Percentiles rank a stretch among this genome's conserved stretches.
These are phyloP conservation scores for Sebastes hubbsi DNA, from an alignment of 2,797 vertebrate genomes.

Conservation along the genomic window DNA sequence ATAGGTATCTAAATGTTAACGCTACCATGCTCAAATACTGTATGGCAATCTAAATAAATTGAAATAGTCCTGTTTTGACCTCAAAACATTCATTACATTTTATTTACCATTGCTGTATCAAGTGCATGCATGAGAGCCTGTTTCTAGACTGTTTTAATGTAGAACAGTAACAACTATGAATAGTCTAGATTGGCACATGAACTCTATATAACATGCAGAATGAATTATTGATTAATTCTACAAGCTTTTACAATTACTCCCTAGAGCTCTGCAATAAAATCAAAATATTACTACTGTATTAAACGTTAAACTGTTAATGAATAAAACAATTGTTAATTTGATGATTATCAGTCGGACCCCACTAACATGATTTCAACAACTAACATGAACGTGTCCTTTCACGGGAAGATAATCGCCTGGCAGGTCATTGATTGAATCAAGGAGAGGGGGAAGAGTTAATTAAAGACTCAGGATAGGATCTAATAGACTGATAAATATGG, in stretches of 20 bases:
- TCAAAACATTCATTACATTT: background rate
- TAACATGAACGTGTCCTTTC: background rate
- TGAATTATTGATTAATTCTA: background rate
- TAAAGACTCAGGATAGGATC: slow-evolving; percentile 30
- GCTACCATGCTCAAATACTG: no score
- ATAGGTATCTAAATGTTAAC: background rate
- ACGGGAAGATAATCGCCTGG: slow-evolving; percentile 9
- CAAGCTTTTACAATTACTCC: background rate
- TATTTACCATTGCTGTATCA: background rate
- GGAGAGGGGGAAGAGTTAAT: slow-evolving; percentile 36
- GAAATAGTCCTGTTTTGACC: background rate
- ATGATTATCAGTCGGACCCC: background rate
- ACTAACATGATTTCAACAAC: background rate
- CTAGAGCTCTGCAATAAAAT: background rate
- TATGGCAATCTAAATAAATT: background rate
- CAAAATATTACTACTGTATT: background rate
- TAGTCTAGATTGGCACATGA: background rate
- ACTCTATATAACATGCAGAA: background rate
- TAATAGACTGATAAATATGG: slow-evolving; percentile 34
- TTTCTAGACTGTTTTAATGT: background rate
- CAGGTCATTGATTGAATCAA: slow-evolving; percentile 12
- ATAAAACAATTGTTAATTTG: background rate
- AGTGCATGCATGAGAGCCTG: background rate
- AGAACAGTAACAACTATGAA: background rate
- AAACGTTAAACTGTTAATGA: background rate